phyloP scores from a whole-genome alignment of 2,888 invertebrate genomes.

The Furcula furcula region DNA sequence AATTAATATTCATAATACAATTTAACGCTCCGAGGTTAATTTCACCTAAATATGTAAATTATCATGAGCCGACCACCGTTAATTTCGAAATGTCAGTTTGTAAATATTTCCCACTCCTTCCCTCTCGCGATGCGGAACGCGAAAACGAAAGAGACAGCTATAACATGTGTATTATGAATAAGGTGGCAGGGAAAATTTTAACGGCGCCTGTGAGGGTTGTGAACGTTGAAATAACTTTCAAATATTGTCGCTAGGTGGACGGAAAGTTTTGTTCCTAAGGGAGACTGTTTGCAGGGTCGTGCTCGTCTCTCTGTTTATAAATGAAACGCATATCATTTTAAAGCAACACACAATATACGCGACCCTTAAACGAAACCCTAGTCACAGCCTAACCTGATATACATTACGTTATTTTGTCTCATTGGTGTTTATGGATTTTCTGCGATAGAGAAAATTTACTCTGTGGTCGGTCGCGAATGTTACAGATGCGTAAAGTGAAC shows the following conservation, averaged over 20 bases:
- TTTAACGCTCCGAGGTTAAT: constrained; percentile 80
- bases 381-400: constrained; percentile 24
- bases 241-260: constrained; percentile 82
- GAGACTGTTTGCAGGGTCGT: constrained; percentile 71
- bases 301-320: constrained; percentile 74
- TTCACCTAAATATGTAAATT: constrained; percentile 83
- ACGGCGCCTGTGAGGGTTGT: constrained; percentile 82
- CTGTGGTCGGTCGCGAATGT: constrained; percentile 22
- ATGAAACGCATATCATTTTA: constrained; percentile 76
- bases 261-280: constrained; percentile 77
- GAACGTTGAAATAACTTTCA: constrained; percentile 82
- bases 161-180: constrained; percentile 74
- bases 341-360: constrained; percentile 52
- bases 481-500: constrained; percentile 28
- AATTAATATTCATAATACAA: constrained; percentile 82
- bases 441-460: constrained; percentile 4
- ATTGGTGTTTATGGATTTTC: constrained; percentile 10
- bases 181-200: constrained; percentile 80
- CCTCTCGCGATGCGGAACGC: constrained; percentile 17
- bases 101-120: constrained; percentile 63
- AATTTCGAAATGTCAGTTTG: constrained; percentile 77
- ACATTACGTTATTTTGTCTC: neutral
- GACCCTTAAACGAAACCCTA: constrained; percentile 26
- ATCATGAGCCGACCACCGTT: constrained; percentile 82
- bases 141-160: constrained; percentile 44